These are phyloP conservation scores for Meliscaeva auricollis DNA, from an alignment of 2,888 invertebrate species.

Conservation along the genomic window DNA sequence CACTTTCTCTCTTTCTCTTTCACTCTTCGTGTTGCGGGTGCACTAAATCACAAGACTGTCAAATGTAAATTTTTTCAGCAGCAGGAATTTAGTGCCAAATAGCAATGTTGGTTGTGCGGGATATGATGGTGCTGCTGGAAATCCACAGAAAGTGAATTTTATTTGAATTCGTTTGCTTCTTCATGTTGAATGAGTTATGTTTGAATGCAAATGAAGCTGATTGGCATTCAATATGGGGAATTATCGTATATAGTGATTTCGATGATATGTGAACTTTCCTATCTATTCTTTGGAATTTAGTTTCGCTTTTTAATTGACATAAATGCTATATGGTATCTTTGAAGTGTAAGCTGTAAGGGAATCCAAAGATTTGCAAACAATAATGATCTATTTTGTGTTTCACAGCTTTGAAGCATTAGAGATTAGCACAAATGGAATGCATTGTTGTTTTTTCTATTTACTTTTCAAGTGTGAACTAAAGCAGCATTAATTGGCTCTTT, in stretches of 20 bases:
- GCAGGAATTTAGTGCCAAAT: constrained; percentile 52
- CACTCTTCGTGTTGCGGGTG: constrained; percentile 26
- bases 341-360: background rate
- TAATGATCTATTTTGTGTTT: too few species aligned
- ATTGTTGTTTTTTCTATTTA: too few species aligned
- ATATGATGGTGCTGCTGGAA: constrained; percentile 7
- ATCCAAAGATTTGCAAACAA: background rate
- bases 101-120: constrained; percentile 1
- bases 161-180: constrained; percentile 27
- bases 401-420: too few species aligned
- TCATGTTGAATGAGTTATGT: constrained; percentile 15
- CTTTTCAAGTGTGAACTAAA: too few species aligned
- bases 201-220: constrained; percentile 48
- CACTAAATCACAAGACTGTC: constrained; percentile 56
- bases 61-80: constrained; percentile 46
- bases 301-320: constrained; percentile 49
- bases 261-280: constrained; percentile 44
- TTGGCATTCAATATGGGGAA: constrained; percentile 52
- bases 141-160: constrained; percentile 52
- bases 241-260: constrained; percentile 11
- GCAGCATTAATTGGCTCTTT: too few species aligned
- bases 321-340: background rate
- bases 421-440: too few species aligned
- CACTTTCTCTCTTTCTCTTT: constrained; percentile 67
- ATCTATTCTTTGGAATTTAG: constrained; percentile 49